A percentile compares a stretch with the other conserved stretches of the same genome.
Evolutionary conservation across 2,888 invertebrate species (phyloP).

Genomic region (Digitonthophagus gazella): DNA sequence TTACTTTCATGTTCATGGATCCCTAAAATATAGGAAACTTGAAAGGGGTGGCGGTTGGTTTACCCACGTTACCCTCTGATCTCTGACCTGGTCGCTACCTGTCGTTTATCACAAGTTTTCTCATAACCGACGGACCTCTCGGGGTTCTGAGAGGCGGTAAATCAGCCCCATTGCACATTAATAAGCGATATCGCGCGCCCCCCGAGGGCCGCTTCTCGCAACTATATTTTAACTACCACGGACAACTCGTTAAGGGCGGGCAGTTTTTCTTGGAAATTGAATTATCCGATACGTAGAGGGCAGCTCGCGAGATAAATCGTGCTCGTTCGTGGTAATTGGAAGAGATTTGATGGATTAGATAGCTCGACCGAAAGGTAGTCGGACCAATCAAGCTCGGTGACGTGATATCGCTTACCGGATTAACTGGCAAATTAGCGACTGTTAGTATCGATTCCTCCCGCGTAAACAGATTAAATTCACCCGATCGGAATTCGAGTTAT

Average conservation of each 20-base stretch:
- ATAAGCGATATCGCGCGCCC: slow-evolving; percentile 32
- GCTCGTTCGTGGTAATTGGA: neutral
- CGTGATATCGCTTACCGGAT: neutral
- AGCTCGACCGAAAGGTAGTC: neutral
- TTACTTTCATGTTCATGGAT: neutral
- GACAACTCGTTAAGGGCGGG: neutral
- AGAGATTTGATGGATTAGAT: neutral
- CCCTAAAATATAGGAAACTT: slow-evolving; percentile 1
- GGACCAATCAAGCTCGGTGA: neutral
- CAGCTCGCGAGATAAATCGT: neutral
- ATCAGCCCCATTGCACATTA: slow-evolving; percentile 35
- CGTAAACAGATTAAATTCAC: neutral
- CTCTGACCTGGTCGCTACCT: slow-evolving; percentile 14
- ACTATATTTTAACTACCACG: slow-evolving; percentile 10
- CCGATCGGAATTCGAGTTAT: neutral
- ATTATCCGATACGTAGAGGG: neutral
- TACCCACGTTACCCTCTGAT: neutral
- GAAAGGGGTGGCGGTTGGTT: neutral
- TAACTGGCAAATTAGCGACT: neutral
- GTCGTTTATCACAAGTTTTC: slow-evolving; percentile 30
- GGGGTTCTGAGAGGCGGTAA: slow-evolving; percentile 32
- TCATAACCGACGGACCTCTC: slow-evolving; percentile 34
- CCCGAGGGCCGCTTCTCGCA: neutral
- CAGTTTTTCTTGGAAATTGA: neutral
- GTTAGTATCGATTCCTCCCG: neutral